These are phyloP conservation scores for Baryphthengus martii DNA, from an alignment of 2,113 vertebrate species.

Conservation along the genomic window DNA sequence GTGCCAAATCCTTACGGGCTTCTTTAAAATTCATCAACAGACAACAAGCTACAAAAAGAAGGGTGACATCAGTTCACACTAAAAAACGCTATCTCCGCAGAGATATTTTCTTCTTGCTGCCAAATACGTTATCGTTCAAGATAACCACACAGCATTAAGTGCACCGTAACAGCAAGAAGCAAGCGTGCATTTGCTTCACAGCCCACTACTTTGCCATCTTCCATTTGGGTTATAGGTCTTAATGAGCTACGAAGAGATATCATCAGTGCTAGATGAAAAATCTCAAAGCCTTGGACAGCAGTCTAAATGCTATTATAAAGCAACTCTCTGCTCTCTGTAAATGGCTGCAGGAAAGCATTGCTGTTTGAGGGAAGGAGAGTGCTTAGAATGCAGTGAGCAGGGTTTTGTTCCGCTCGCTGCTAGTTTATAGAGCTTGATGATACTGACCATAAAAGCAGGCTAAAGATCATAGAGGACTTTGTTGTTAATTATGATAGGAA, in stretches of 20 bases:
- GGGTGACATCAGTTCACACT: background rate
- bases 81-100: background rate
- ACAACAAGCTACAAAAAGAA: background rate
- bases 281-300: background rate
- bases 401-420: background rate
- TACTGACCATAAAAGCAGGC: background rate
- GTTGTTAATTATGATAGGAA: background rate
- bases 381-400: background rate
- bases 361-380: background rate
- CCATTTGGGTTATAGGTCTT: background rate
- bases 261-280: background rate
- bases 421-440: background rate
- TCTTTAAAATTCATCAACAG: slow-evolving; percentile 17
- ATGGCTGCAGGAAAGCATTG: background rate
- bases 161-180: background rate
- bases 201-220: background rate
- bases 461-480: background rate
- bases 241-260: background rate
- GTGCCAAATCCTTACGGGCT: slow-evolving; percentile 20
- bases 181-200: background rate
- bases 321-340: background rate
- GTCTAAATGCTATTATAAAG: background rate
- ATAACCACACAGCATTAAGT: background rate
- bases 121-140: background rate
- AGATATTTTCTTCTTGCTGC: background rate